A percentile compares a stretch with the other conserved stretches of the same genome.
phyloP scores from a whole-genome alignment of 2,888 invertebrate genomes.

The Anorthoa munda region DNA sequence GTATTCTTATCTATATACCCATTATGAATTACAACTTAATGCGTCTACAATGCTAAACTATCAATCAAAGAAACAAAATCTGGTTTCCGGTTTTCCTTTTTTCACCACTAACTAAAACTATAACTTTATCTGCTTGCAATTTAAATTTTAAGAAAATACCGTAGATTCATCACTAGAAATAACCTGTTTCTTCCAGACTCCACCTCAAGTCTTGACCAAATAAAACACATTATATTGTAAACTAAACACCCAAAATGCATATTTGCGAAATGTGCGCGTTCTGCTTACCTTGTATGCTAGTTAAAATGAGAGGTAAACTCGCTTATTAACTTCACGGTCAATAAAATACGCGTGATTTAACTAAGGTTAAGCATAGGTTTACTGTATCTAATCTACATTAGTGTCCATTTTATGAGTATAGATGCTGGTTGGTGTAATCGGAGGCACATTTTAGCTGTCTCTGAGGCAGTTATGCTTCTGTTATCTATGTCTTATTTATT shows the following conservation, averaged over 20 bases:
- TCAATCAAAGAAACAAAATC: neutral
- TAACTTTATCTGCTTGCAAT: too few relatives aligned
- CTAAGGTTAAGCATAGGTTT: neutral
- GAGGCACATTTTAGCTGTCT: neutral
- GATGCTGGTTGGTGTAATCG: neutral
- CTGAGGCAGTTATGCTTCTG: too few relatives aligned
- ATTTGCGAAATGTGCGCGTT: neutral
- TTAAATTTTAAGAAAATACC: too few relatives aligned
- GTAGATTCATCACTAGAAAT: too few relatives aligned
- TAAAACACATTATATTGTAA: neutral
- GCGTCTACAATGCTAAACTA: neutral
- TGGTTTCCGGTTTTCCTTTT: too few relatives aligned
- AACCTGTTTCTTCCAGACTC: too few relatives aligned
- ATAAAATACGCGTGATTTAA: neutral
- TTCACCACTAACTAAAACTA: too few relatives aligned
- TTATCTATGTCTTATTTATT: neutral
- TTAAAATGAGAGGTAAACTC: neutral
- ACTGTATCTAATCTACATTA: neutral
- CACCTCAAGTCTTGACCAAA: too few relatives aligned
- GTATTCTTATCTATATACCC: conserved; percentile 23
- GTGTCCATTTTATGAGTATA: too few relatives aligned
- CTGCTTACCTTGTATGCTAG: neutral
- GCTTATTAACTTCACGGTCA: neutral
- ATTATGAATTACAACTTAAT: conserved; percentile 19
- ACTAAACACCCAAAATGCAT: neutral